Conservation (phyloP, 2,888 invertebrate species). For the Cerceris rybyensis region DNA sequence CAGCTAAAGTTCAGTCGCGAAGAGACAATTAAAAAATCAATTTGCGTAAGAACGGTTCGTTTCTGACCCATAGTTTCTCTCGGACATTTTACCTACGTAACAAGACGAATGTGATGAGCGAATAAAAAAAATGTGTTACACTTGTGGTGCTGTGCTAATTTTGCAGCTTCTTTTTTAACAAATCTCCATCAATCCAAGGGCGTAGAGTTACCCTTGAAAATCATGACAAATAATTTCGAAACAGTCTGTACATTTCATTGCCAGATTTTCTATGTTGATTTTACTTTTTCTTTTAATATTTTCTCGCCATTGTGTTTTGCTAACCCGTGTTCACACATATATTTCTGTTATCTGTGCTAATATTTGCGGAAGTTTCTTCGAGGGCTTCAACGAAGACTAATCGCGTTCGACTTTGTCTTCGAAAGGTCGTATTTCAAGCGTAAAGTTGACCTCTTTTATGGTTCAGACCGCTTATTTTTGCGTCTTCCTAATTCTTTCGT, state of each 20-base stretch:
- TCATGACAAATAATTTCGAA: not conserved
- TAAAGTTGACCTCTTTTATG: not conserved
- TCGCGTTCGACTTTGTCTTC: constrained; percentile 22
- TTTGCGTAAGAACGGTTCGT: no score
- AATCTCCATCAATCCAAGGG: no score
- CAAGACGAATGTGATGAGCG: no score
- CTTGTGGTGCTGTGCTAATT: no score
- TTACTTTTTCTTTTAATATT: not conserved
- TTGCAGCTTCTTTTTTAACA: no score
- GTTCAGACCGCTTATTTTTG: no score
- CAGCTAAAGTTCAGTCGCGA: no score
- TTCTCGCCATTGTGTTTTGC: not conserved
- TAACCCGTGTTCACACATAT: not conserved
- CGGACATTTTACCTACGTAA: no score
- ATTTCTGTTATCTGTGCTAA: not conserved
- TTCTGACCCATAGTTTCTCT: no score
- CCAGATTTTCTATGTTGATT: not conserved
- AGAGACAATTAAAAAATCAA: no score
- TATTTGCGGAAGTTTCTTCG: not conserved
- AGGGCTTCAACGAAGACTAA: constrained; percentile 22
- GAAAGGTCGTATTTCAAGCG: constrained; percentile 19
- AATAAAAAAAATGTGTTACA: no score
- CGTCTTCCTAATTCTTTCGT: not conserved
- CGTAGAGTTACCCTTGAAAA: no score
- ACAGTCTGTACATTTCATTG: not conserved